A percentile compares a stretch with the other conserved stretches of the same genome.
These are phyloP conservation scores for Cyanocitta stelleri DNA, from an alignment of 2,113 vertebrate species.

Conservation along the genomic window DNA sequence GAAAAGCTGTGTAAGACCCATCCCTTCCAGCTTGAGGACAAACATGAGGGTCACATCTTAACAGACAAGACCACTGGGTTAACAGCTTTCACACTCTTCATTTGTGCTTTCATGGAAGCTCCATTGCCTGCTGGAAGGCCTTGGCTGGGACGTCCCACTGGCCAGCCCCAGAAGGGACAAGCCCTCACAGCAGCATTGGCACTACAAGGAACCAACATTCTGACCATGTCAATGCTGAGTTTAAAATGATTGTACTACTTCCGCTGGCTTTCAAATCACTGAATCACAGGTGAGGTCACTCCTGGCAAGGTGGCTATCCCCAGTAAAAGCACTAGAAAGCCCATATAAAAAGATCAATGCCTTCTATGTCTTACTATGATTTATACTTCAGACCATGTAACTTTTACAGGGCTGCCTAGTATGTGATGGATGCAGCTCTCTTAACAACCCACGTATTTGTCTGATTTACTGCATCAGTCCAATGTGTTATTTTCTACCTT, in stretches of 20 bases:
- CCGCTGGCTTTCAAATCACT: neutral
- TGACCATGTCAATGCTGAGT: neutral
- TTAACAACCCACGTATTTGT: conserved; percentile 23
- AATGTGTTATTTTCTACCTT: conserved; percentile 14
- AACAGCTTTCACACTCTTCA: neutral
- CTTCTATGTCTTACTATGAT: conserved; percentile 29
- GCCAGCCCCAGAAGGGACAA: rapidly evolving
- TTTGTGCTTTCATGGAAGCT: neutral
- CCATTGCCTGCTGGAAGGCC: rapidly evolving
- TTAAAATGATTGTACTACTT: neutral
- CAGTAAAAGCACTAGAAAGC: conserved; percentile 22
- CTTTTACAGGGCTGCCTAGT: conserved; percentile 25
- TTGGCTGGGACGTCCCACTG: rapidly evolving
- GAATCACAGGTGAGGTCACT: conserved; percentile 25
- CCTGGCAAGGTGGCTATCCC: neutral
- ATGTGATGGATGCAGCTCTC: conserved; percentile 31
- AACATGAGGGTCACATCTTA: neutral
- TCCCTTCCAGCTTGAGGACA: neutral
- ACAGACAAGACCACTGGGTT: neutral
- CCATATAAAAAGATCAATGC: conserved; percentile 18
- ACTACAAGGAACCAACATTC: neutral
- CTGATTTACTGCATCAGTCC: conserved; percentile 40
- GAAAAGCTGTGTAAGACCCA: neutral
- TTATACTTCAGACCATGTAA: conserved; percentile 37
- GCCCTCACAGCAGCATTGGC: neutral